A percentile compares a stretch with the other conserved stretches of the same genome.
Conservation (phyloP, 2,888 invertebrate species). For the Netelia fuscicornis region DNA sequence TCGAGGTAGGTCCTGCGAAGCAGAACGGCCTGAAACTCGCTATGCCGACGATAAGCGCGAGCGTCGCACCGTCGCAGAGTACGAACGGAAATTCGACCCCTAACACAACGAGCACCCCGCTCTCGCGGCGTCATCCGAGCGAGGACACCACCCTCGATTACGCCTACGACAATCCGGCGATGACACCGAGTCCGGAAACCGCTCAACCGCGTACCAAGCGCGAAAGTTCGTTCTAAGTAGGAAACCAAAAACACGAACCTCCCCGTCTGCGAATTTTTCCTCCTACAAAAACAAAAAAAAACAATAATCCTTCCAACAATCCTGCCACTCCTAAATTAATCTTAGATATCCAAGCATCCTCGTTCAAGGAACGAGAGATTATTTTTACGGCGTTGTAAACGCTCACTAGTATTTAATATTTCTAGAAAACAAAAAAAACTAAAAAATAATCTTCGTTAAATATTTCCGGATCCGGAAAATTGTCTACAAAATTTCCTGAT, state of each 20-base stretch:
- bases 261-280: not conserved
- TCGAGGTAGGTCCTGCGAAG: constrained; percentile 71
- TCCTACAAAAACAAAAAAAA: not conserved
- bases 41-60: constrained; percentile 81
- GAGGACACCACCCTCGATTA: constrained; percentile 92
- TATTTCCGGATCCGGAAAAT: too few relatives aligned
- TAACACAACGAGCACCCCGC: constrained; percentile 89
- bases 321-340: constrained; percentile 18
- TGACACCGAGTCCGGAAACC: constrained; percentile 88
- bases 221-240: constrained; percentile 80
- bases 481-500: too few relatives aligned
- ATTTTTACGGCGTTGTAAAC: too few relatives aligned
- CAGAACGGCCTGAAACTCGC: constrained; percentile 78
- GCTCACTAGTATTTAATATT: too few relatives aligned
- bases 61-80: constrained; percentile 71
- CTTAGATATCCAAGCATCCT: not conserved
- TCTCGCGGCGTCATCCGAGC: constrained; percentile 90
- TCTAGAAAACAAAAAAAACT: too few relatives aligned
- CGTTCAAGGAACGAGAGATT: too few relatives aligned
- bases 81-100: constrained; percentile 83
- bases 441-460: too few relatives aligned
- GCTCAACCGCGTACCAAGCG: constrained; percentile 78
- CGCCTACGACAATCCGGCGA: constrained; percentile 92
- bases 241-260: not conserved
- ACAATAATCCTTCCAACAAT: constrained; percentile 3